phyloP scores from a whole-genome alignment of 2,113 vertebrate species.

The Odontophorus gujanensis region DNA sequence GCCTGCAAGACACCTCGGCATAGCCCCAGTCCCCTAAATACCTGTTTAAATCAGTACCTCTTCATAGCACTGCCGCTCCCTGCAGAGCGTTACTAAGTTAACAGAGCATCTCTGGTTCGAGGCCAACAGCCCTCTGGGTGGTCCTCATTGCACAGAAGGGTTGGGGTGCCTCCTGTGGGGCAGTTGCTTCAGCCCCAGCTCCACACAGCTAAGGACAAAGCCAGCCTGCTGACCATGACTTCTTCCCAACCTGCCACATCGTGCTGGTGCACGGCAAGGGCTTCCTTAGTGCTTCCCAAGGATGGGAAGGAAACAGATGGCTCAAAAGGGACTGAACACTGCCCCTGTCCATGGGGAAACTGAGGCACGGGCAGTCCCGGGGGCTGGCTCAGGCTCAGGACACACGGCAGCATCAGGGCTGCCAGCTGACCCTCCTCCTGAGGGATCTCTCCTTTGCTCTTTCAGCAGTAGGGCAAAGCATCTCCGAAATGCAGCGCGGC shows the following conservation, averaged over 20 bases:
- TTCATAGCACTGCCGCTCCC: conserved; percentile 16
- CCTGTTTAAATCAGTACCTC: background rate
- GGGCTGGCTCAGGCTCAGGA: background rate
- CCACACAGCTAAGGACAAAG: background rate
- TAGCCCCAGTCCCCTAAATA: background rate
- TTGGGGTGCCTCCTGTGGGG: background rate
- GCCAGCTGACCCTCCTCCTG: background rate
- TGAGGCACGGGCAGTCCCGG: background rate
- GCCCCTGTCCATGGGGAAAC: background rate
- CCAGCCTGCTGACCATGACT: background rate
- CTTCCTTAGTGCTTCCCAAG: background rate
- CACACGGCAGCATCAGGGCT: background rate
- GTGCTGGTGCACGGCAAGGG: rapidly evolving
- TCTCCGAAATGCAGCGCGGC: conserved; percentile 30
- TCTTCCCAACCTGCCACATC: rapidly evolving
- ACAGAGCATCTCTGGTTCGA: background rate
- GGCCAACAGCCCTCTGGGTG: conserved; percentile 54
- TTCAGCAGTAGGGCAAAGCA: conserved; percentile 38
- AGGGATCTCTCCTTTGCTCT: conserved; percentile 11
- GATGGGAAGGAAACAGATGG: background rate
- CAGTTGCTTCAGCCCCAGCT: background rate
- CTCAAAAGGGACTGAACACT: background rate
- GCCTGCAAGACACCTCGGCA: background rate
- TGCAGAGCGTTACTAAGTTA: conserved; percentile 10
- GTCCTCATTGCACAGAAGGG: conserved; percentile 50